Base-by-base conservation (phyloP, 1,140 invertebrate genomes). In the Orius insidiosus region DNA sequence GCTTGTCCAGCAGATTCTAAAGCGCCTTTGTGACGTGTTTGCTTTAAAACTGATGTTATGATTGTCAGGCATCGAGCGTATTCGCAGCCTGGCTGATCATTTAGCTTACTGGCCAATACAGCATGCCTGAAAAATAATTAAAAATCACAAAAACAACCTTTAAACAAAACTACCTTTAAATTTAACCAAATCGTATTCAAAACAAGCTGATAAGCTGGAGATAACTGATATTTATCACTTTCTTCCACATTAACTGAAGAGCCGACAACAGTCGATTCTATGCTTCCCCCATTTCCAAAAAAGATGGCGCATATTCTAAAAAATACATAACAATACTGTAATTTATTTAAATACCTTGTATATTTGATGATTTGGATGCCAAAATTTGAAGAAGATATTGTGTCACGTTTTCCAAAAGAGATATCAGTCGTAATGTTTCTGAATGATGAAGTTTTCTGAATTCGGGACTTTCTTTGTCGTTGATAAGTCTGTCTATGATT, bases 1-100 rank as follows among this genome's bases (percentile, higher is more conserved):
- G 72, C 64, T 42, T 62, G 49, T 2, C 77, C 77, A 1, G 76
- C 77, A 10, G 74, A 66, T 63, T 86, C 81, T 45, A 85, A 82
- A 16, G 74, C 81, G 36, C 83, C 83, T 66, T 85, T 83, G 56
- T 85, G 81, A 7, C 81, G 66, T 55, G 78, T 85, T 16, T 71
- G 75, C 35, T 73, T 72, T 40, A 85, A 59, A 39, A 83, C 72
- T 45, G 69, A 64, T 30, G 76, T 70, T 16, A 83, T 65, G 33
- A 74, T 58, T 8, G 71, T 40, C 1, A 57, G 60, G 53, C 71
- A 70, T 53, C 62, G 60, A 19, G 68, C 56, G 19, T 61, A 63
- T 43, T 66, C 52, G 16, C 36, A 32, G 15, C 47, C 15, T 30
- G 40, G 10, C 58, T 55, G 48, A 52, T 55, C 15, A 56, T 59